Percentiles rank a stretch among this genome's conserved stretches.
phyloP scores from a whole-genome alignment of 2,113 vertebrate species.

The Onychostoma macrolepis region DNA sequence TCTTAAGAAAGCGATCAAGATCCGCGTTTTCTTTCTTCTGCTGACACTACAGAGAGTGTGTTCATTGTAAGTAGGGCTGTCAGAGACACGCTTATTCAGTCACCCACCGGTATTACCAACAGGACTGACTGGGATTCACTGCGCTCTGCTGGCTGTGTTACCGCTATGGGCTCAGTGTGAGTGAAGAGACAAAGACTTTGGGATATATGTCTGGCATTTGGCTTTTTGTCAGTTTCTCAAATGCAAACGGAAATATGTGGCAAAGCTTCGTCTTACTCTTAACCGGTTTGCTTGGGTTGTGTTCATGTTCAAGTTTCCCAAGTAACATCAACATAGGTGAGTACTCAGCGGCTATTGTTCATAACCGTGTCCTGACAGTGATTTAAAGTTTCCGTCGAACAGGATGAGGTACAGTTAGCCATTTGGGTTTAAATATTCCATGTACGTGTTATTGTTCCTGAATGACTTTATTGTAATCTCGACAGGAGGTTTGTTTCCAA shows the following conservation, averaged over 20 bases:
- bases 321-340: slow-evolving; percentile 98
- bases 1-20: slow-evolving; percentile 41
- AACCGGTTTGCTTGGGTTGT: slow-evolving; percentile 86
- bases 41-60: slow-evolving; percentile 1
- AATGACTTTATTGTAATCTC: slow-evolving; percentile 44
- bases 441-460: background rate
- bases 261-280: slow-evolving; percentile 86
- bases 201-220: slow-evolving; percentile 84
- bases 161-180: slow-evolving; percentile 79
- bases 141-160: slow-evolving; percentile 75
- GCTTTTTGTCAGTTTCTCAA: slow-evolving; percentile 79
- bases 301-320: slow-evolving; percentile 94
- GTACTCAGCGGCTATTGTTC: slow-evolving; percentile 1
- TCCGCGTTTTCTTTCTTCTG: slow-evolving; percentile 3
- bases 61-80: slow-evolving; percentile 52
- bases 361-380: background rate
- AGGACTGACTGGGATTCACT: slow-evolving; percentile 63
- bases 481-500: slow-evolving; percentile 93
- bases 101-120: slow-evolving; percentile 40
- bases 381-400: slow-evolving; percentile 8
- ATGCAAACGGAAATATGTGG: slow-evolving; percentile 95
- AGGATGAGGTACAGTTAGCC: background rate
- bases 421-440: background rate
- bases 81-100: slow-evolving; percentile 47
- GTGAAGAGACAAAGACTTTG: slow-evolving; percentile 62